Percentiles rank a stretch among this genome's conserved stretches.
These are phyloP conservation scores for Chionomys nivalis DNA, from an alignment of 2,113 vertebrate species.

Conservation along the genomic window DNA sequence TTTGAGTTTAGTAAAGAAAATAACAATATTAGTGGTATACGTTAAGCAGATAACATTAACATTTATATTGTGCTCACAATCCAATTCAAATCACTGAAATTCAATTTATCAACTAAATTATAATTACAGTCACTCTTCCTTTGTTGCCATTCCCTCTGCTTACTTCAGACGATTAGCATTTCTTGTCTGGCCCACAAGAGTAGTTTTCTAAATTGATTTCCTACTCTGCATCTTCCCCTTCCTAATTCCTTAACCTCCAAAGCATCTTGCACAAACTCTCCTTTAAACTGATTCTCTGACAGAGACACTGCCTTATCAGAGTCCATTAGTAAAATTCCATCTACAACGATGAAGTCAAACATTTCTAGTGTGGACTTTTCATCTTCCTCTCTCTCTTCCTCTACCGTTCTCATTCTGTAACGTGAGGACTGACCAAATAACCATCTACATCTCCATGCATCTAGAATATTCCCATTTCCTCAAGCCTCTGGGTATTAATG, in stretches of 20 bases:
- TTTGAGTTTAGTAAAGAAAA: slow-evolving; percentile 49
- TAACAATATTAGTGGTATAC: not conserved
- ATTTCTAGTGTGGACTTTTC: not conserved
- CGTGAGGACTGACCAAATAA: not conserved
- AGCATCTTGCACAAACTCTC: not conserved
- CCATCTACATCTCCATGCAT: not conserved
- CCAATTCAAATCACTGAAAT: slow-evolving; percentile 34
- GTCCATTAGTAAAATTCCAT: not conserved
- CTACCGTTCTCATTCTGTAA: not conserved
- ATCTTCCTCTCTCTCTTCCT: not conserved
- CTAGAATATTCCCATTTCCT: not conserved
- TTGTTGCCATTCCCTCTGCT: not conserved
- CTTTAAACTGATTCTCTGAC: slow-evolving; percentile 6
- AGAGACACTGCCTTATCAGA: not conserved
- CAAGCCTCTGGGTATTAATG: not conserved
- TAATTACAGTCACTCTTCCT: not conserved
- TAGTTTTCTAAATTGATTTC: slow-evolving; percentile 19
- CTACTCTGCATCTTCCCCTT: not conserved
- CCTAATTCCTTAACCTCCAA: not conserved
- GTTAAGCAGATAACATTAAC: slow-evolving; percentile 17
- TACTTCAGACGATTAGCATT: not conserved
- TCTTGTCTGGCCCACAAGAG: not conserved
- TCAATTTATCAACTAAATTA: not conserved
- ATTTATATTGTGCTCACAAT: slow-evolving; percentile 18
- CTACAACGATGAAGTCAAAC: not conserved